These are phyloP conservation scores for Invenusta paracnida DNA, from an alignment of 2,888 invertebrate genomes.

Conservation along the genomic window DNA sequence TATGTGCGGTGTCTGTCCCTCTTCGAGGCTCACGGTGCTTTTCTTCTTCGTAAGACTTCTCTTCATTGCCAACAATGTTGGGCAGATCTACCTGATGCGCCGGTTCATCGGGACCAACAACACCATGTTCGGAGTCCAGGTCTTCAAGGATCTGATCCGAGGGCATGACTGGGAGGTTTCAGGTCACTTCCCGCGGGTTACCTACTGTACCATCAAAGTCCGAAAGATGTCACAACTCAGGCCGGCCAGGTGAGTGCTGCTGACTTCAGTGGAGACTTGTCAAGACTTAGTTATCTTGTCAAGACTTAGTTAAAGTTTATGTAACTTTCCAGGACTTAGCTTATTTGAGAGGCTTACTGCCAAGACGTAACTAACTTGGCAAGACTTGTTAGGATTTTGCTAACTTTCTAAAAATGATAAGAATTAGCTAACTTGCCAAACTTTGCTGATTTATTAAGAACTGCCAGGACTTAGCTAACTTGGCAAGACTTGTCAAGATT, in stretches of 20 bases:
- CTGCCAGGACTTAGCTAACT: too few relatives aligned
- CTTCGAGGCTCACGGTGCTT: slow-evolving; percentile 38
- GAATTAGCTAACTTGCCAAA: too few relatives aligned
- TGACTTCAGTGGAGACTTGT: too few relatives aligned
- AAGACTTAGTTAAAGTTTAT: too few relatives aligned
- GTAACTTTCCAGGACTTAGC: too few relatives aligned
- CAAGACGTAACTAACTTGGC: too few relatives aligned
- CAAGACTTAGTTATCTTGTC: too few relatives aligned
- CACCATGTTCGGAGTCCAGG: slow-evolving; percentile 38
- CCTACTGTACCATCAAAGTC: slow-evolving; percentile 42
- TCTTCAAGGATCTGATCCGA: slow-evolving; percentile 34
- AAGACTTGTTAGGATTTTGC: too few relatives aligned
- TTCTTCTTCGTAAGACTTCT: slow-evolving; percentile 40
- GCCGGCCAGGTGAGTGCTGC: slow-evolving; percentile 44
- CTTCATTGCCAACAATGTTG: slow-evolving; percentile 42
- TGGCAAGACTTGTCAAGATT: too few relatives aligned
- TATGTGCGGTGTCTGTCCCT: slow-evolving; percentile 37
- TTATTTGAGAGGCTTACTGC: too few relatives aligned
- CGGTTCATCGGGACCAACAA: slow-evolving; percentile 40
- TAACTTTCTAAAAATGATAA: too few relatives aligned
- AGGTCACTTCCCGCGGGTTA: slow-evolving; percentile 43
- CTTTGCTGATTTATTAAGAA: too few relatives aligned
- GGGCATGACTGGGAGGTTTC: slow-evolving; percentile 42
- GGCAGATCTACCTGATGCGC: slow-evolving; percentile 43
- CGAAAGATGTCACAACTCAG: slow-evolving; percentile 46